A percentile compares a stretch with the other conserved stretches of the same genome.
These are phyloP conservation scores for Octonoba sinensis DNA, from an alignment of 2,888 invertebrate genomes.

Conservation along the genomic window DNA sequence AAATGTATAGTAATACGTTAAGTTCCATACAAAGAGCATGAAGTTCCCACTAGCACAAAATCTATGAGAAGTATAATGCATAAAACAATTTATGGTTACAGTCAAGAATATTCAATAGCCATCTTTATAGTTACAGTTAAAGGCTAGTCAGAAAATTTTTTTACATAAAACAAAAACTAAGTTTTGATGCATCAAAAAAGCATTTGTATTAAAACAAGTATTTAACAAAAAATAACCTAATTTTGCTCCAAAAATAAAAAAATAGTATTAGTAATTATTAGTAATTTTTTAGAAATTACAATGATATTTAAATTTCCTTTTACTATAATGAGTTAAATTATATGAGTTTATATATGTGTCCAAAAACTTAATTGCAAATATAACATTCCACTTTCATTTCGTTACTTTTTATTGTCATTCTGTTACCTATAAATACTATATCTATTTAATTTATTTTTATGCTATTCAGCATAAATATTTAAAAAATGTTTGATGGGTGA, in stretches of 20 bases:
- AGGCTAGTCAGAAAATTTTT: not conserved
- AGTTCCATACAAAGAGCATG: not conserved
- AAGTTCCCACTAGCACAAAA: not conserved
- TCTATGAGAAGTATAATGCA: not conserved
- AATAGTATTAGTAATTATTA: not conserved
- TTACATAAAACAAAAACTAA: not conserved
- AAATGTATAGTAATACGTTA: not conserved
- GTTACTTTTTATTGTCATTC: constrained; percentile 4
- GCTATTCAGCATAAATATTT: too few species aligned
- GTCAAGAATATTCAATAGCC: not conserved
- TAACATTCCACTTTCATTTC: not conserved
- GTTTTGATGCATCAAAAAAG: not conserved
- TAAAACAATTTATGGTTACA: not conserved
- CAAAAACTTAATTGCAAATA: not conserved
- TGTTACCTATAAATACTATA: not conserved
- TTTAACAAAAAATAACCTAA: not conserved
- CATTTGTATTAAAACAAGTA: not conserved
- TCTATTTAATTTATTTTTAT: too few species aligned
- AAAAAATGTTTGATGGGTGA: too few species aligned
- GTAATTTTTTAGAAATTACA: not conserved
- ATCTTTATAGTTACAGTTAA: too few species aligned
- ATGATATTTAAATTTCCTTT: not conserved
- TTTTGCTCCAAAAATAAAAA: too few species aligned
- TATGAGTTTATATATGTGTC: not conserved
- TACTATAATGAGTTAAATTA: not conserved